These are phyloP conservation scores for Sipunculus nudus DNA, from an alignment of 2,888 invertebrate species.

Conservation along the genomic window DNA sequence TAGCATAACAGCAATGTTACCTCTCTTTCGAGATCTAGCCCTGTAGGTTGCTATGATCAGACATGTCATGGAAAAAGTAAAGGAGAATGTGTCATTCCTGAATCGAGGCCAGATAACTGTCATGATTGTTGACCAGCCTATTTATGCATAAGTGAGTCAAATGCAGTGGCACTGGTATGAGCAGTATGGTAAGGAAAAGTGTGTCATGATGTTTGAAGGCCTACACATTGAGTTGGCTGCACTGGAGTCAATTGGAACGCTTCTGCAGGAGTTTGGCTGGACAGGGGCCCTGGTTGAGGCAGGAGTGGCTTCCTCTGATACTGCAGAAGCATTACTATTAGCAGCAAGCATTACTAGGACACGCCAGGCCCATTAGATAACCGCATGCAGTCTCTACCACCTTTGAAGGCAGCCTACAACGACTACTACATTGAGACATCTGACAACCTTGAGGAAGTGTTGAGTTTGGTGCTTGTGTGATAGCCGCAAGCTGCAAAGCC, in stretches of 20 bases:
- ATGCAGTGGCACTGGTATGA: constrained; percentile 51
- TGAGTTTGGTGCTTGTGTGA: constrained; percentile 18
- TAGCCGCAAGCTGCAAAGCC: neutral
- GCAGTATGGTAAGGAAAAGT: constrained; percentile 44
- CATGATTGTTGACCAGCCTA: constrained; percentile 45
- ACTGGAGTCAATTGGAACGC: constrained; percentile 41
- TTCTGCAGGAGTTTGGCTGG: constrained; percentile 45
- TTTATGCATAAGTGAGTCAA: constrained; percentile 49
- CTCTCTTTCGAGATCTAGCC: constrained; percentile 15
- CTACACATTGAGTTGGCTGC: constrained; percentile 53
- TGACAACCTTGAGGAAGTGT: neutral
- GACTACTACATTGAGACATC: neutral
- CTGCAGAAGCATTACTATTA: constrained; percentile 40
- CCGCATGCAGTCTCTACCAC: constrained; percentile 32
- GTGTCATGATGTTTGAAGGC: constrained; percentile 51
- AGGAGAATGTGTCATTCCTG: constrained; percentile 23
- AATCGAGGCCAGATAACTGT: constrained; percentile 49
- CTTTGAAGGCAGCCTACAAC: constrained; percentile 30
- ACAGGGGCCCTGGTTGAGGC: constrained; percentile 34
- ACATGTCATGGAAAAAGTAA: constrained; percentile 25
- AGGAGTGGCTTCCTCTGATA: constrained; percentile 40
- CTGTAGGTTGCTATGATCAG: constrained; percentile 24
- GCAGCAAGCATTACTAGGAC: constrained; percentile 37
- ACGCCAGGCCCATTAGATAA: constrained; percentile 35
- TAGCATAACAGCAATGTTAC: constrained; percentile 17